Base-by-base conservation (phyloP, 2,113 vertebrate species). In the Rostratula benghalensis region DNA sequence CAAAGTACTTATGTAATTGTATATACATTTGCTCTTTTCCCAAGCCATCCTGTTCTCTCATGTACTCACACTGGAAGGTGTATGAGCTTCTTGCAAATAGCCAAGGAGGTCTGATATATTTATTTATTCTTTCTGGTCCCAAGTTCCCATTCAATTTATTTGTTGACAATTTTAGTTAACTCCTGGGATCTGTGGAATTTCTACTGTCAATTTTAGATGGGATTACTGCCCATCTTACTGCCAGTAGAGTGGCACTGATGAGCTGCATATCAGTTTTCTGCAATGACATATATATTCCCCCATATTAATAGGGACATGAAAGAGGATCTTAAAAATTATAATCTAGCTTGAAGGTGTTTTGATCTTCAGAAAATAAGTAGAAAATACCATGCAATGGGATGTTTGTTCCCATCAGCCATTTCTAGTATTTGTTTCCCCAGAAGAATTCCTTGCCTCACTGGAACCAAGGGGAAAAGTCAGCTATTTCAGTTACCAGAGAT, bases 101-200 rank as follows among this genome's bases (percentile, higher is more conserved):
- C 37, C 35, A 43, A 28, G 4, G 23, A 82, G 10, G 15, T 70
- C 30, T 82, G 15, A 6, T 70, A 15, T n/a, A 53, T 48, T 25
- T 60, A 1, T 87, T 83, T 92, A 6, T 65, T 78, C 23, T 67
- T 95, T 75, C 45, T 84, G 27, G 30, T 69, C 37, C 35, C 54
- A 93, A 64, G 91, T 95, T 77, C 33, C 68, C 48, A 33, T 74
- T 76, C 73, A 25, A 68, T 79, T 93, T 94, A 23, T 94, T 91
- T 93, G 93, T 53, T 76, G 43, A 28, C 28, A 41, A 9, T 54
- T 80, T 68, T 50, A 56, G 22, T 94, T 93, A 93, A 68, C 30
- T 35, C 21, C 50, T 77, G 27, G 35, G 33, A 83, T 92, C 35
- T 80, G 6, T 83, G 45, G 54, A 83, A 64, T 53, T 21, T 82